Evolutionary conservation across 2,888 invertebrate species (phyloP).

Genomic region (Hermodice carunculata): DNA sequence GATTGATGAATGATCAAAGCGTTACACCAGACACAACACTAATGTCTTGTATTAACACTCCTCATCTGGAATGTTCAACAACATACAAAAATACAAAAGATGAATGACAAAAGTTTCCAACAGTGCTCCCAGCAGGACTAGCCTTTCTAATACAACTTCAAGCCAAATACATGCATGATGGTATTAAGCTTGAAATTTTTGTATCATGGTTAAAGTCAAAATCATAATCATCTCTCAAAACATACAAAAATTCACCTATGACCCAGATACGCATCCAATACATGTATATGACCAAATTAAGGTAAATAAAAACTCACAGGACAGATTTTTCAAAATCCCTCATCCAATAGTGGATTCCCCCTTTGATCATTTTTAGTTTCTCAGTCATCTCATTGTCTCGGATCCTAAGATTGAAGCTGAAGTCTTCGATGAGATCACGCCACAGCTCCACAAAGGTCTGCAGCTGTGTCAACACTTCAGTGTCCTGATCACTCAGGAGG

Average conservation of each 20-base stretch:
- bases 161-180: no score
- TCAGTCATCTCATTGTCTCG: constrained; percentile 60
- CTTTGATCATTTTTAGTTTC: constrained; percentile 46
- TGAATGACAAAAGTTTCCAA: no score
- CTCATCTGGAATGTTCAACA: no score
- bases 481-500: constrained; percentile 67
- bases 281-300: background rate
- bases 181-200: no score
- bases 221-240: background rate
- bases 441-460: constrained; percentile 29
- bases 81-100: no score
- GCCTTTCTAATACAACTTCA: no score
- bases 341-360: constrained; percentile 52
- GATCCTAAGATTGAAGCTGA: constrained; percentile 51
- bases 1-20: no score
- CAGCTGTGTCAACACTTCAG: constrained; percentile 58
- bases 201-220: no score
- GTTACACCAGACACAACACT: no score
- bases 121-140: no score
- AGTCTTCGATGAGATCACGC: constrained; percentile 62
- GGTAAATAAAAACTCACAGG: constrained; percentile 55
- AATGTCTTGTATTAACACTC: no score
- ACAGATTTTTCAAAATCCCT: constrained; percentile 54
- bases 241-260: background rate
- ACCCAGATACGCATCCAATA: background rate